Evolutionary conservation across 1,140 invertebrate species (phyloP).

Genomic region (Drosophila lini): DNA sequence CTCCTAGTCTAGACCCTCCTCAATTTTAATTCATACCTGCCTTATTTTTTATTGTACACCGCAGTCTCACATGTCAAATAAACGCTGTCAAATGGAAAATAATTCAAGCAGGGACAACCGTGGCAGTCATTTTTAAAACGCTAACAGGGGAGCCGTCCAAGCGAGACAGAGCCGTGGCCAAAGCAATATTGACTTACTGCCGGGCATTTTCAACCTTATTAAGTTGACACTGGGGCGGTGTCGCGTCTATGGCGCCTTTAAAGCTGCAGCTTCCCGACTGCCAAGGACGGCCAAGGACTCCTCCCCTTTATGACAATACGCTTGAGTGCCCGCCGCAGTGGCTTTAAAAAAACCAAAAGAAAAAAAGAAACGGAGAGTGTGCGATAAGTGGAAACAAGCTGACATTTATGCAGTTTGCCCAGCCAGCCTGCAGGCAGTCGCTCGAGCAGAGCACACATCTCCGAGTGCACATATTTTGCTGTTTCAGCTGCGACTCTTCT

Average conservation of each 20-base stretch:
- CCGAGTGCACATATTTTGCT: constrained; percentile 60
- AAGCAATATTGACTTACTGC: constrained; percentile 61
- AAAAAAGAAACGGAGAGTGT: constrained; percentile 40
- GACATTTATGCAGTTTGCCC: constrained; percentile 81
- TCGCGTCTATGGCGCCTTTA: constrained; percentile 30
- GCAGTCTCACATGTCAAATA: constrained; percentile 65
- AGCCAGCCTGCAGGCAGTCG: constrained; percentile 72
- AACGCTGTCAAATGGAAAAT: constrained; percentile 67
- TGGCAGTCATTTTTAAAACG: constrained; percentile 44
- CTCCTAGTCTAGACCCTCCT: neutral
- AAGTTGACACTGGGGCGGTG: constrained; percentile 64
- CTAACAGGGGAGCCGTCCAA: constrained; percentile 40
- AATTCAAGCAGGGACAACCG: constrained; percentile 52
- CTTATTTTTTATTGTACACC: constrained; percentile 35
- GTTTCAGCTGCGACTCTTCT: constrained; percentile 50
- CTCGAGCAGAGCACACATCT: constrained; percentile 70
- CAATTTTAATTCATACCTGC: no score
- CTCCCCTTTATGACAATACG: constrained; percentile 59
- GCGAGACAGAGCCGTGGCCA: constrained; percentile 9
- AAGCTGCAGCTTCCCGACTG: constrained; percentile 12
- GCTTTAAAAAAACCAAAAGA: constrained; percentile 42
- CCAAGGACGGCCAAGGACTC: constrained; percentile 15
- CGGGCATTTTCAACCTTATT: constrained; percentile 53
- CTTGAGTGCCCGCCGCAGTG: constrained; percentile 56
- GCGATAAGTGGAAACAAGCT: constrained; percentile 82